Evolutionary conservation across 1,140 invertebrate genomes (phyloP).

Genomic region (Macrosteles quadrilineatus): DNA sequence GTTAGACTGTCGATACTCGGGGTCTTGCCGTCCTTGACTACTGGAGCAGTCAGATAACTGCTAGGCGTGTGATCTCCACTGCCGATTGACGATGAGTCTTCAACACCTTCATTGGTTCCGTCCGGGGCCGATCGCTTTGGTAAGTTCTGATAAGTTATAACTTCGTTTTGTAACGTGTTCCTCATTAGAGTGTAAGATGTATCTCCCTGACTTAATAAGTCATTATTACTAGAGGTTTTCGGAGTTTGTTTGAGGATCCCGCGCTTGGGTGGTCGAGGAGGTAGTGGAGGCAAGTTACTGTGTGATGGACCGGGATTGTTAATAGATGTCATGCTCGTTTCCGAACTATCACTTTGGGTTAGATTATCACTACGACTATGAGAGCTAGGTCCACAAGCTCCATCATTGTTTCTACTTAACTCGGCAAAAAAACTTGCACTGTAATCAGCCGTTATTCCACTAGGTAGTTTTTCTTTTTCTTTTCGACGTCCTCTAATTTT

Average conservation of each 20-base stretch:
- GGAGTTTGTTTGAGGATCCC: constrained; percentile 63
- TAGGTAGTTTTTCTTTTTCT: constrained; percentile 86
- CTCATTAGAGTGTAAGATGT: constrained; percentile 63
- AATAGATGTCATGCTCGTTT: constrained; percentile 68
- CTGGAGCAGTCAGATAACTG: constrained; percentile 33
- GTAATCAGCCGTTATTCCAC: constrained; percentile 87
- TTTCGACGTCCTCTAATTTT: constrained; percentile 83
- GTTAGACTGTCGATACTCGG: constrained; percentile 79
- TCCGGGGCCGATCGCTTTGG: constrained; percentile 40
- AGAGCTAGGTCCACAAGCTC: constrained; percentile 18
- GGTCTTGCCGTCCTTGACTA: constrained; percentile 54
- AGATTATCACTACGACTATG: constrained; percentile 41
- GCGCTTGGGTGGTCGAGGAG: constrained; percentile 70
- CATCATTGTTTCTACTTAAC: constrained; percentile 59
- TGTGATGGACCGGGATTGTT: constrained; percentile 56
- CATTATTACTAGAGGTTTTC: not conserved
- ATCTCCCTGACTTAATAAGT: constrained; percentile 4
- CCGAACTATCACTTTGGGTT: constrained; percentile 71
- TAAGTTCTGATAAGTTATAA: constrained; percentile 65
- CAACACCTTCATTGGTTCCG: not conserved
- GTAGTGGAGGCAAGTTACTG: constrained; percentile 65
- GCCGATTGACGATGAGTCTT: constrained; percentile 32
- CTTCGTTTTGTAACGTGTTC: constrained; percentile 74
- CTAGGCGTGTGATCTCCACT: constrained; percentile 33
- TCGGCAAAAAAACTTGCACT: constrained; percentile 84